phyloP scores from a whole-genome alignment of 2,797 vertebrate genomes.

The Chlorospingus semifuscus region DNA sequence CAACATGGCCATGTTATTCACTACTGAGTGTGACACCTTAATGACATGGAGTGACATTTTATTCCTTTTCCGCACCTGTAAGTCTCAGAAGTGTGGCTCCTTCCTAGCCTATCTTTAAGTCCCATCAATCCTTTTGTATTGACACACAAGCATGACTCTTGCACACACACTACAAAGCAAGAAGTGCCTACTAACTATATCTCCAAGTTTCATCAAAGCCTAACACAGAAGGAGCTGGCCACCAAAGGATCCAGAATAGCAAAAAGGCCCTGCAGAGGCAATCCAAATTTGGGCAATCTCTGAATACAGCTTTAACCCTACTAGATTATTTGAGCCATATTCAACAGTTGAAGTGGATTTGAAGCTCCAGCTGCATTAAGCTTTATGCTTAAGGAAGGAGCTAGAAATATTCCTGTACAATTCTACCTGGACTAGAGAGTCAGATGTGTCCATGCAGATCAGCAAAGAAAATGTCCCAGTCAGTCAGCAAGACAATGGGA shows the following conservation, averaged over 20 bases:
- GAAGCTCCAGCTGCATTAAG: neutral
- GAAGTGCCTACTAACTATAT: neutral
- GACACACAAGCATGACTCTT: neutral
- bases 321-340: neutral
- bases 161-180: neutral
- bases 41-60: neutral
- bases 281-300: neutral
- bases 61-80: rapidly evolving
- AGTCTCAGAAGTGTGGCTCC: neutral
- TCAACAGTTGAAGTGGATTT: neutral
- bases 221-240: neutral
- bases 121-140: neutral
- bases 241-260: neutral
- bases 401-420: neutral
- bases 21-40: neutral
- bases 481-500: rapidly evolving
- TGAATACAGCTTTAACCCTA: neutral
- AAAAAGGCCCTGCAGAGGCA: neutral
- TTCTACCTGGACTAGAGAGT: neutral
- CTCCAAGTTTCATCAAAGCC: neutral
- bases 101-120: neutral
- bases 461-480: neutral
- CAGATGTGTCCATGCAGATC: neutral
- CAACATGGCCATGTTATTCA: neutral
- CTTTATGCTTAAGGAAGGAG: neutral